A percentile compares a stretch with the other conserved stretches of the same genome.
phyloP scores from a whole-genome alignment of 2,797 vertebrate genomes.

The Anomalospiza imberbis region DNA sequence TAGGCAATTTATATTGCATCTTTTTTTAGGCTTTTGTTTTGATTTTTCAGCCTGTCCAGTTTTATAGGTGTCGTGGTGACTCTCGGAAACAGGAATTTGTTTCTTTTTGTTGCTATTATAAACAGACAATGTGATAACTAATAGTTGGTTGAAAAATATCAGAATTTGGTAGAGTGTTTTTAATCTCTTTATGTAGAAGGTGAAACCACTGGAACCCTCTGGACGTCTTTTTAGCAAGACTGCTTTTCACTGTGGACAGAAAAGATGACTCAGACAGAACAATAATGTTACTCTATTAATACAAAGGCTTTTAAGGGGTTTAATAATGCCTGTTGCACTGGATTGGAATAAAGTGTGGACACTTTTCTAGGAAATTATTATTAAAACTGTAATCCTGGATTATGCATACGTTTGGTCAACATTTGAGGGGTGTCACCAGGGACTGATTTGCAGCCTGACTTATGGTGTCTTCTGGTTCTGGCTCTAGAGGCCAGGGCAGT shows the following conservation, averaged over 20 bases:
- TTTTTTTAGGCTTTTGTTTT: background rate
- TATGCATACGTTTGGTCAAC: background rate
- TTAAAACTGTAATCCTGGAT: background rate
- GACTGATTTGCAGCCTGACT: background rate
- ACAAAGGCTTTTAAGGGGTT: background rate
- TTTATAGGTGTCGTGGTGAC: background rate
- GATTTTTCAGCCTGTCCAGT: background rate
- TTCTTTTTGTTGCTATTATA: conserved; percentile 30
- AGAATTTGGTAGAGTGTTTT: background rate
- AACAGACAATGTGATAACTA: background rate
- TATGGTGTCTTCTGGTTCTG: background rate
- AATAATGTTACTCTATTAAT: background rate
- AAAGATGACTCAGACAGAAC: background rate
- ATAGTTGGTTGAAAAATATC: conserved; percentile 12
- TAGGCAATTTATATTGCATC: background rate
- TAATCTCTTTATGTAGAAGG: conserved; percentile 15
- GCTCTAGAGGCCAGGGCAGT: background rate
- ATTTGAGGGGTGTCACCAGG: background rate
- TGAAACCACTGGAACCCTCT: conserved; percentile 30
- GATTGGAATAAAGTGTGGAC: background rate
- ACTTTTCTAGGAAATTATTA: background rate
- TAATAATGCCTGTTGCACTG: background rate
- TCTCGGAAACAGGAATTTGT: conserved; percentile 36
- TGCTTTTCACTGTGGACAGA: conserved; percentile 10
- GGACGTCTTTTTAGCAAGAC: conserved; percentile 6